Conservation (phyloP, 1,140 invertebrate species). For the Thereuonema tuberculata region DNA sequence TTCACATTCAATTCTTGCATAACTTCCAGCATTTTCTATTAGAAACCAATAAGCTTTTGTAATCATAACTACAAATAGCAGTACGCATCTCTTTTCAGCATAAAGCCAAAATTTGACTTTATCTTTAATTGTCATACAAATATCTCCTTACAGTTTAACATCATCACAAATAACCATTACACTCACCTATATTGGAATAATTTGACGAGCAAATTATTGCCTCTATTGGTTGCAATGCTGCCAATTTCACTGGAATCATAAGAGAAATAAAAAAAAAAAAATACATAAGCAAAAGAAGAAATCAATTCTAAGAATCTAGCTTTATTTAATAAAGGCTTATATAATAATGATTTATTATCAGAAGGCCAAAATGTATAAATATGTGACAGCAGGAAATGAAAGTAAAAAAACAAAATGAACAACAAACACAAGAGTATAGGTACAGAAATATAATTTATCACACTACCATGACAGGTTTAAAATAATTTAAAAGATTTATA, state of each 20-base stretch:
- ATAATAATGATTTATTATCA: no score
- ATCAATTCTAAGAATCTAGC: no score
- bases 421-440: no score
- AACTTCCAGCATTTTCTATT: background rate
- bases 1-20: background rate
- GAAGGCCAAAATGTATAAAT: no score
- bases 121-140: background rate
- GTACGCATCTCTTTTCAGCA: background rate
- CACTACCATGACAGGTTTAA: no score
- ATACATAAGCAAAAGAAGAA: no score
- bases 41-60: background rate
- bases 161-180: background rate
- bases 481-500: no score
- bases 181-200: background rate
- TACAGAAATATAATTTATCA: no score
- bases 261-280: no score
- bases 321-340: no score
- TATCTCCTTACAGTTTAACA: background rate
- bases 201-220: background rate
- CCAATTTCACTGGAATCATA: background rate
- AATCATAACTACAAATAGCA: background rate
- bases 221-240: background rate
- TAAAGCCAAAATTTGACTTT: background rate
- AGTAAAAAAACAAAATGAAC: no score
- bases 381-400: no score